Percentiles rank a stretch among this genome's conserved stretches.
phyloP scores from a whole-genome alignment of 2,888 invertebrate species.

The Seladonia tumulorum region DNA sequence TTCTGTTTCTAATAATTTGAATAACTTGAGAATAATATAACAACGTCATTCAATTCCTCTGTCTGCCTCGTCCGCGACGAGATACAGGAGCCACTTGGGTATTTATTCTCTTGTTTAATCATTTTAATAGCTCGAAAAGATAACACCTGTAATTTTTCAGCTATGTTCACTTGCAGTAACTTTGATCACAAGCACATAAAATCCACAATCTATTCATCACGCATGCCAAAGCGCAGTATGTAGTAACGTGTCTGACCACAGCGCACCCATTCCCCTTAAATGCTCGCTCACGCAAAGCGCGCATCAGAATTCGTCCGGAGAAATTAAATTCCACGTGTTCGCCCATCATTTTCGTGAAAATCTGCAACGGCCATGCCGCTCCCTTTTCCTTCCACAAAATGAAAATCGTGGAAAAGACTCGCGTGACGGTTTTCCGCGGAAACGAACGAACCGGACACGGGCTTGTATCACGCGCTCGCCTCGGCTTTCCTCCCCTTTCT shows the following conservation, averaged over 20 bases:
- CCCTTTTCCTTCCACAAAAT: background rate
- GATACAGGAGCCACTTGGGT: too few species aligned
- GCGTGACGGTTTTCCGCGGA: constrained; percentile 36
- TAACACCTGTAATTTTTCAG: too few species aligned
- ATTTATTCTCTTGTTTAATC: too few species aligned
- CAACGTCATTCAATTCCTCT: too few species aligned
- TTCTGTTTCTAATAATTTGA: too few species aligned
- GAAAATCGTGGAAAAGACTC: background rate
- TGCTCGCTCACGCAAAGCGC: background rate
- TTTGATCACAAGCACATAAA: background rate
- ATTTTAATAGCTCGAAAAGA: too few species aligned
- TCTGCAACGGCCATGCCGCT: background rate
- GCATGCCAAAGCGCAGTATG: background rate
- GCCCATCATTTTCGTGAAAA: background rate
- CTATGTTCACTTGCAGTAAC: too few species aligned
- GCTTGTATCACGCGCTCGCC: constrained; percentile 22
- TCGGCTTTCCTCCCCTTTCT: constrained; percentile 33
- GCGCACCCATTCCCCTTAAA: background rate
- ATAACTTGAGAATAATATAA: too few species aligned
- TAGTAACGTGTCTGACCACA: background rate
- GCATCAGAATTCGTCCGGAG: background rate
- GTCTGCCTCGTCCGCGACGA: too few species aligned
- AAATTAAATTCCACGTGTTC: background rate
- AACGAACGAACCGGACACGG: constrained; percentile 41
- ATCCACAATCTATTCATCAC: background rate